Percentiles rank a stretch among this genome's conserved stretches.
phyloP scores from a whole-genome alignment of 2,797 vertebrate species.

The Pangasius mekongensis region DNA sequence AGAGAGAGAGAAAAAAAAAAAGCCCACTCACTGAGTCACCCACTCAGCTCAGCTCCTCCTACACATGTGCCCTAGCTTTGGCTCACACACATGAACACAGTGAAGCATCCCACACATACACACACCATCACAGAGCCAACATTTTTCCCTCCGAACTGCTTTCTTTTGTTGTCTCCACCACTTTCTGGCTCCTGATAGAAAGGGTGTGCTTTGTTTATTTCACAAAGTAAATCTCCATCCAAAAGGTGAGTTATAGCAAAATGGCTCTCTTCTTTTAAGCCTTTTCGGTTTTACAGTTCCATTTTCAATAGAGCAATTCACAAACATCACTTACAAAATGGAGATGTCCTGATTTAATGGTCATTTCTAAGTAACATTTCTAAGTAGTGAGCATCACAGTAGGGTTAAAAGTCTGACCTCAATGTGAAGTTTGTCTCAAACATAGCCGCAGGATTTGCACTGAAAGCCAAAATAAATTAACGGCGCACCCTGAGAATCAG shows the following conservation, averaged over 20 bases:
- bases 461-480: conserved; percentile 42
- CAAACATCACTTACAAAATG: background rate
- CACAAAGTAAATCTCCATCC: background rate
- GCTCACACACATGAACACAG: conserved; percentile 38
- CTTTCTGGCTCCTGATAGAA: background rate
- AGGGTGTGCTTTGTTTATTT: background rate
- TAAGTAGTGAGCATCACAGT: background rate
- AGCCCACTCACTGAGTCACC: conserved; percentile 57
- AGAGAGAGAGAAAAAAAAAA: background rate
- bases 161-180: conserved; percentile 6
- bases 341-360: background rate
- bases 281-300: background rate
- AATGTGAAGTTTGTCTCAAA: conserved; percentile 5
- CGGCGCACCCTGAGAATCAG: conserved; percentile 15
- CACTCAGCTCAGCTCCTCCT: conserved; percentile 54
- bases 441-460: conserved; percentile 16
- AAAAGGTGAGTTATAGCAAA: background rate
- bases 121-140: conserved; percentile 27
- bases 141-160: background rate
- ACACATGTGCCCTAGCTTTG: conserved; percentile 56
- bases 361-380: background rate
- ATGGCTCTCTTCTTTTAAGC: background rate
- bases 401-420: conserved; percentile 18
- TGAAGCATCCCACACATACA: conserved; percentile 32
- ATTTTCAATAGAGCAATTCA: background rate